Base-by-base conservation (phyloP, 37 sponge, comb jelly and placozoan species). In the Mnemiopsis leidyi region DNA sequence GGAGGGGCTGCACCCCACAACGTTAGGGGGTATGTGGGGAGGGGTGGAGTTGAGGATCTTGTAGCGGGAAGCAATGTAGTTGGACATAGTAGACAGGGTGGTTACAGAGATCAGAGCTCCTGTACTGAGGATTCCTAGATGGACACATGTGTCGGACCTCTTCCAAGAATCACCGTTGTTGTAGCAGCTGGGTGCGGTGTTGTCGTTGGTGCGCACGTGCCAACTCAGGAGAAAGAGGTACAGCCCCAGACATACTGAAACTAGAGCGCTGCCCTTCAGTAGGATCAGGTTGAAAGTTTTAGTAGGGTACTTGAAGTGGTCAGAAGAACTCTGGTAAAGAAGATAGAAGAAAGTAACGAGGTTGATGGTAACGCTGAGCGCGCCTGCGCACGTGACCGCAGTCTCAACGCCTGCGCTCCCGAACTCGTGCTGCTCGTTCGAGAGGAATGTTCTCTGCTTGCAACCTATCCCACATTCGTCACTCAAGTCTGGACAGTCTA, bases 381-480 rank as follows among this genome's bases (percentile, higher is more conserved):
- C 30, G 21, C 75, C 75, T 24, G 30, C 30, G 30, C 5, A 5
- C n/a, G n/a, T 71, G 30, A 71, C 23, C 30, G 20, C n/a, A 18
- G 75, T 71, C 75, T 71, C 75, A 13, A 71, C 75, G 2, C 5
- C 21, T 24, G 5, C 30, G n/a, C 30, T 29, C 30, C 30, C 30
- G n/a, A 71, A 28, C 20, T 23, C 20, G 75, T 71, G n/a, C 3
- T 5, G 5, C 75, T 71, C 75, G 5, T 13, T 71, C n/a, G 75
- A 71, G 7, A 71, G 75, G 75, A 71, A 71, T n/a, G 75, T n/a
- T n/a, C n/a, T 28, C 75, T n/a, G 75, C 3, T 28, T 29, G n/a
- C 30, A 71, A 3, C 75, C 75, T 71, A 71, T 13, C 61, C 75
- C 75, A 71, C 75, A 71, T 24, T 71, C 75, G 75, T 71, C 75